Percentiles rank a stretch among this genome's conserved stretches.
phyloP scores from a whole-genome alignment of 2,888 invertebrate species.

The Cantharis rustica region DNA sequence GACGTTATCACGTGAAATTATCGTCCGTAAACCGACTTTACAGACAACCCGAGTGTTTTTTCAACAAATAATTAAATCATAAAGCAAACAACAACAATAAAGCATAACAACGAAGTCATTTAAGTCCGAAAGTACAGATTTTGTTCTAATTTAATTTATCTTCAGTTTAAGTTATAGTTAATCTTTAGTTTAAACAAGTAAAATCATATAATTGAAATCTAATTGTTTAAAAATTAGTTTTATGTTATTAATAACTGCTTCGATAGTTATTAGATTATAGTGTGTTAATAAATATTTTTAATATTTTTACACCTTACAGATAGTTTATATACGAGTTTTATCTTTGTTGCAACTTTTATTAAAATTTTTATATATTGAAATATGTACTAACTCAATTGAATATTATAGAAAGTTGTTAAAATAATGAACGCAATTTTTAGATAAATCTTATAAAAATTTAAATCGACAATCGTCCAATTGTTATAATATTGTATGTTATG shows the following conservation, averaged over 20 bases:
- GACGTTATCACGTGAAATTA: no score
- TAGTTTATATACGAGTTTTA: conserved; percentile 19
- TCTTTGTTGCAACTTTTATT: conserved; percentile 19
- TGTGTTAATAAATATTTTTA: conserved; percentile 15
- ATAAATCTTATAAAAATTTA: conserved; percentile 16
- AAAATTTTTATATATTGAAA: conserved; percentile 4
- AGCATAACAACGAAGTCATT: background rate
- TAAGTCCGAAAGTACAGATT: background rate
- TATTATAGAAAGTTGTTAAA: conserved; percentile 5
- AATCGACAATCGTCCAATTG: conserved; percentile 28
- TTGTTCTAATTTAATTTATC: background rate
- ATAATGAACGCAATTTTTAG: conserved; percentile 7
- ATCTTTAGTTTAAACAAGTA: no score
- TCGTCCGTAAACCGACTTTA: no score
- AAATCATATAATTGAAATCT: background rate
- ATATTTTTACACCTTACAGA: conserved; percentile 17
- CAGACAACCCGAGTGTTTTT: no score
- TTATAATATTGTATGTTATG: background rate
- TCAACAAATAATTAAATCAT: background rate
- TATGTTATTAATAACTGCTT: conserved; percentile 13
- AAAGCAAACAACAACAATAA: background rate
- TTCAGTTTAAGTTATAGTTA: no score
- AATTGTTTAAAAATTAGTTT: background rate
- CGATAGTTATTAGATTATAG: conserved; percentile 1
- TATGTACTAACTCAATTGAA: conserved; percentile 6